Percentiles rank a stretch among this genome's conserved stretches.
phyloP scores from a whole-genome alignment of 2,797 vertebrate genomes.

The Intellagama lesueurii region DNA sequence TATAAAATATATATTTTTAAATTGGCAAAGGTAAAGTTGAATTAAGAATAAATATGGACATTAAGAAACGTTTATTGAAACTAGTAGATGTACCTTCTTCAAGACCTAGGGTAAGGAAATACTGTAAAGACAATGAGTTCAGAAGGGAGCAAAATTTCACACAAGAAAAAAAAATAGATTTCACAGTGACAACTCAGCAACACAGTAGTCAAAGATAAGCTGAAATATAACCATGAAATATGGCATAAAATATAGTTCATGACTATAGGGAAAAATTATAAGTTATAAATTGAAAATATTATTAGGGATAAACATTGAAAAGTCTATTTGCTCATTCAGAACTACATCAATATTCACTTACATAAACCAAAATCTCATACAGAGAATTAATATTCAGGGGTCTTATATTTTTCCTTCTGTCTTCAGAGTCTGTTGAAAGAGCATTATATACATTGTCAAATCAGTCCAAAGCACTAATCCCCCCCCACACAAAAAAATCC shows the following conservation, averaged over 20 bases:
- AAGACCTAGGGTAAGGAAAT: slow-evolving; percentile 23
- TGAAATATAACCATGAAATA: neutral
- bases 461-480: neutral
- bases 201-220: neutral
- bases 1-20: slow-evolving; percentile 2
- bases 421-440: slow-evolving; percentile 16
- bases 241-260: neutral
- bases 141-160: slow-evolving; percentile 4
- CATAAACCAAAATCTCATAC: neutral
- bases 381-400: neutral
- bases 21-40: neutral
- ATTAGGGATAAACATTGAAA: neutral
- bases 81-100: slow-evolving; percentile 30
- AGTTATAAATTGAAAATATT: neutral
- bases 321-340: neutral
- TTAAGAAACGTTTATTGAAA: slow-evolving; percentile 5
- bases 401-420: neutral
- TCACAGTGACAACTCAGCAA: neutral
- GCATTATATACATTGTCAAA: neutral
- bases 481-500: no score
- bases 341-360: neutral
- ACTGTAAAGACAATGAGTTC: neutral
- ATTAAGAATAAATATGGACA: neutral
- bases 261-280: neutral
- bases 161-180: neutral